phyloP scores from a whole-genome alignment of 1,140 invertebrate genomes.

The Hylaeus volcanicus region DNA sequence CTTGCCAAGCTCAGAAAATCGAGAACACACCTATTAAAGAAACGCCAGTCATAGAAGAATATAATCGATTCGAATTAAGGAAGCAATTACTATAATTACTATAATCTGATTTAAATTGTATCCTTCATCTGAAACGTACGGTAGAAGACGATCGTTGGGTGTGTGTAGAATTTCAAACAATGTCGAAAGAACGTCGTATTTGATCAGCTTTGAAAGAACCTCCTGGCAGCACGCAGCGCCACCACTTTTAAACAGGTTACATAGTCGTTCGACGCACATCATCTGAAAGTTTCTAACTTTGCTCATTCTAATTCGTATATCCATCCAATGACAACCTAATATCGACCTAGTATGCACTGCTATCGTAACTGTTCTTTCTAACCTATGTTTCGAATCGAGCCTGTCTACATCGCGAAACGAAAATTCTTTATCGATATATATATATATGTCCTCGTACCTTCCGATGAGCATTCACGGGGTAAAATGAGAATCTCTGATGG shows the following conservation, averaged over 20 bases:
- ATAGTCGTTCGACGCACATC: constrained; percentile 18
- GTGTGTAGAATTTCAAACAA: constrained; percentile 51
- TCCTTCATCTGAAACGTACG: constrained; percentile 6
- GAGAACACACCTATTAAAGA: constrained; percentile 40
- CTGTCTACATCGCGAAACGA: neutral
- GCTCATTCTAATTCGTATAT: neutral
- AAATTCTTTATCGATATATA: too few species aligned
- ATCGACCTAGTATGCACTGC: neutral
- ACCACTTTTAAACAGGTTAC: neutral
- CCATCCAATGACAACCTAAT: neutral
- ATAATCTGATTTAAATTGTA: too few species aligned
- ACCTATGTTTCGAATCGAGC: too few species aligned
- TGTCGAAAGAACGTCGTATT: constrained; percentile 44
- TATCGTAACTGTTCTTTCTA: too few species aligned
- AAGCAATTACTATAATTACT: too few species aligned
- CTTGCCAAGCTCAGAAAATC: constrained; percentile 39
- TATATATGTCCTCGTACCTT: too few species aligned
- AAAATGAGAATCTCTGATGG: too few species aligned
- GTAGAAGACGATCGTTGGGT: constrained; percentile 13
- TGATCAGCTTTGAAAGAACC: constrained; percentile 43
- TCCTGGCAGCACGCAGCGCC: neutral
- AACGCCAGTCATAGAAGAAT: neutral
- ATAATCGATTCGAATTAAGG: too few species aligned
- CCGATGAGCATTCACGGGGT: too few species aligned
- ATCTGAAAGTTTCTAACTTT: constrained; percentile 13